These are phyloP conservation scores for Isoperla grammatica DNA, from an alignment of 2,888 invertebrate genomes.

Conservation along the genomic window DNA sequence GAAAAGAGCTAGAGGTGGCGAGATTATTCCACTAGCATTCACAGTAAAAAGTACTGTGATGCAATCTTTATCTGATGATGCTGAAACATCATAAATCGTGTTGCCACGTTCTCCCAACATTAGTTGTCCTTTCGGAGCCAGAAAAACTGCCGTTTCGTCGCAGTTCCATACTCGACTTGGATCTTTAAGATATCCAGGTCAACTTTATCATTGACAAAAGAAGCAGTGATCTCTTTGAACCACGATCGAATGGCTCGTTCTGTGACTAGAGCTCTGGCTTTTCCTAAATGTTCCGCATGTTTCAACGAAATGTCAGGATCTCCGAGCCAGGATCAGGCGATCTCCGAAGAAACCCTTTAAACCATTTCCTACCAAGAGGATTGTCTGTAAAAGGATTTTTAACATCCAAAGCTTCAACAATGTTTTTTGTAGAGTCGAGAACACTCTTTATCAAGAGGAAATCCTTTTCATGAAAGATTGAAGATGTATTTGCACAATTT, in stretches of 20 bases:
- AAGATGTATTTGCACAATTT: no score
- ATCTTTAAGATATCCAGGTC: constrained; percentile 5
- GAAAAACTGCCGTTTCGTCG: constrained; percentile 34
- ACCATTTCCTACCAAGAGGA: constrained; percentile 30
- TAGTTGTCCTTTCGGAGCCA: constrained; percentile 30
- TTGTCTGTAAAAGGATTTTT: constrained; percentile 26
- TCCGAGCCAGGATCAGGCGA: no score
- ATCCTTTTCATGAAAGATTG: no score
- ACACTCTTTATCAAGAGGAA: constrained; percentile 5
- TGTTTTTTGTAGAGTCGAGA: constrained; percentile 30
- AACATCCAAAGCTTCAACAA: constrained; percentile 27
- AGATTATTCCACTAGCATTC: constrained; percentile 33
- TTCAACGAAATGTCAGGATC: constrained; percentile 29
- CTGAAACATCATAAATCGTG: constrained; percentile 15
- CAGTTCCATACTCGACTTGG: constrained; percentile 28
- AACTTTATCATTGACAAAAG: constrained; percentile 3
- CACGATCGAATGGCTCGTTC: constrained; percentile 19
- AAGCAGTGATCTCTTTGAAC: constrained; percentile 7
- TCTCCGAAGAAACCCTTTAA: constrained; percentile 30
- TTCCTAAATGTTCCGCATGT: constrained; percentile 19
- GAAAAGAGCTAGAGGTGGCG: constrained; percentile 31
- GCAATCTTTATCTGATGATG: constrained; percentile 31
- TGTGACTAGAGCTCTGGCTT: constrained; percentile 1
- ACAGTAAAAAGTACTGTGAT: constrained; percentile 33
- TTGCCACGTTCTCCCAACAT: constrained; percentile 29